Conservation (phyloP, 2,113 vertebrate species). For the Coturnix japonica region DNA sequence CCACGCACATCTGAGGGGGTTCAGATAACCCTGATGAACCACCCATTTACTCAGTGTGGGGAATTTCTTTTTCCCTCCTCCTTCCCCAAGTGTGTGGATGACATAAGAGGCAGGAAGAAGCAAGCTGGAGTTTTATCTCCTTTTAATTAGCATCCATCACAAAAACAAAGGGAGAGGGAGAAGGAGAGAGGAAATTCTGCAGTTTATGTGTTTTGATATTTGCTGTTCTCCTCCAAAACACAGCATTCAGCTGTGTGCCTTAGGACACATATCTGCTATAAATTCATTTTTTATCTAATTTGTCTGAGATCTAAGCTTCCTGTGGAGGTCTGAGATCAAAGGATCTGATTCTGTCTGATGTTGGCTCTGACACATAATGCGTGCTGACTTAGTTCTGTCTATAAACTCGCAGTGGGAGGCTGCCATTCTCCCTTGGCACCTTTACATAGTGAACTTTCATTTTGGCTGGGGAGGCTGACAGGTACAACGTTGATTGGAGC, state of each 20-base stretch:
- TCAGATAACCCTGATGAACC: background rate
- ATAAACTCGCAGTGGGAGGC: slow-evolving; percentile 86
- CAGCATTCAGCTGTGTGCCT: slow-evolving; percentile 81
- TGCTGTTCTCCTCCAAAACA: slow-evolving; percentile 76
- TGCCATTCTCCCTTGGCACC: slow-evolving; percentile 79
- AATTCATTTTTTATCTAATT: slow-evolving; percentile 99
- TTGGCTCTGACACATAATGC: slow-evolving; percentile 92
- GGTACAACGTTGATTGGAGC: slow-evolving; percentile 76
- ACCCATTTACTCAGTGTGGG: background rate
- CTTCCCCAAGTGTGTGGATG: slow-evolving; percentile 24
- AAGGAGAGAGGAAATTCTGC: slow-evolving; percentile 69
- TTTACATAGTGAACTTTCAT: slow-evolving; percentile 83
- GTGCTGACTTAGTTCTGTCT: slow-evolving; percentile 96
- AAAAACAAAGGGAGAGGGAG: slow-evolving; percentile 54
- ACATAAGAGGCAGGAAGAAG: slow-evolving; percentile 45
- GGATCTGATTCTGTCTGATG: slow-evolving; percentile 95
- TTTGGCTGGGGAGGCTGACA: slow-evolving; percentile 80
- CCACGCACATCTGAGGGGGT: background rate
- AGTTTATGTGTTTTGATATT: slow-evolving; percentile 81
- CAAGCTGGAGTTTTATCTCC: slow-evolving; percentile 51
- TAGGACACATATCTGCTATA: slow-evolving; percentile 87
- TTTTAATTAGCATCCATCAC: slow-evolving; percentile 73
- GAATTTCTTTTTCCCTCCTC: slow-evolving; percentile 7
- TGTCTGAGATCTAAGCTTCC: slow-evolving; percentile 97
- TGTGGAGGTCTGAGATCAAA: slow-evolving; percentile 97